These are phyloP conservation scores for Anthopleura xanthogrammica DNA, from an alignment of 92 coral and sea anemone genomes.

Conservation along the genomic window DNA sequence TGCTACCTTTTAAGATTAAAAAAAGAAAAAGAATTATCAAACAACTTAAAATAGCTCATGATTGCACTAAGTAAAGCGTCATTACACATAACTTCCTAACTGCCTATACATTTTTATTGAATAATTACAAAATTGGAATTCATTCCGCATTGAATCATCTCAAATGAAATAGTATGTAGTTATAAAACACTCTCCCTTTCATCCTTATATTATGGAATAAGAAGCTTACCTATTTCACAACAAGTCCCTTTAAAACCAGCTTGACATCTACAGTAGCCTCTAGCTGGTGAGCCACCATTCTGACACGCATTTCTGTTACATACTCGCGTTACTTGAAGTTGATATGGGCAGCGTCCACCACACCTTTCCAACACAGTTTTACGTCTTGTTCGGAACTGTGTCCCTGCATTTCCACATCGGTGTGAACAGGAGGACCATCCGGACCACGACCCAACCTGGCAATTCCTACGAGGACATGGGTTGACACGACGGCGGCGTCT, in stretches of 20 bases:
- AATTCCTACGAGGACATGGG: constrained; percentile 53
- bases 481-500: constrained; percentile 64
- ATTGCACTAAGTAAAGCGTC: too few species aligned
- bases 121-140: too few species aligned
- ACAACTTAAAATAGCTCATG: too few species aligned
- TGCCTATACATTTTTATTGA: too few species aligned
- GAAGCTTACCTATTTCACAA: constrained; percentile 73
- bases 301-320: constrained; percentile 78
- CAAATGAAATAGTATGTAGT: too few species aligned
- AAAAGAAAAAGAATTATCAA: too few species aligned
- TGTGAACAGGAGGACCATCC: constrained; percentile 68
- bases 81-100: too few species aligned
- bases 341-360: constrained; percentile 67
- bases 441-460: constrained; percentile 53
- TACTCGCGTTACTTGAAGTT: constrained; percentile 37
- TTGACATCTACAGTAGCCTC: constrained; percentile 64
- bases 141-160: too few species aligned
- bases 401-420: constrained; percentile 76
- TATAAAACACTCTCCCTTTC: too few species aligned
- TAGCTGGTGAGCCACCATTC: constrained; percentile 70
- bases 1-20: too few species aligned
- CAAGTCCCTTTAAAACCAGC: constrained; percentile 81
- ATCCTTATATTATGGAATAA: too few species aligned
- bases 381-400: constrained; percentile 53
- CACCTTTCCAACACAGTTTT: constrained; percentile 48